phyloP scores from a whole-genome alignment of 2,113 vertebrate species.

The Laticauda laticaudata region DNA sequence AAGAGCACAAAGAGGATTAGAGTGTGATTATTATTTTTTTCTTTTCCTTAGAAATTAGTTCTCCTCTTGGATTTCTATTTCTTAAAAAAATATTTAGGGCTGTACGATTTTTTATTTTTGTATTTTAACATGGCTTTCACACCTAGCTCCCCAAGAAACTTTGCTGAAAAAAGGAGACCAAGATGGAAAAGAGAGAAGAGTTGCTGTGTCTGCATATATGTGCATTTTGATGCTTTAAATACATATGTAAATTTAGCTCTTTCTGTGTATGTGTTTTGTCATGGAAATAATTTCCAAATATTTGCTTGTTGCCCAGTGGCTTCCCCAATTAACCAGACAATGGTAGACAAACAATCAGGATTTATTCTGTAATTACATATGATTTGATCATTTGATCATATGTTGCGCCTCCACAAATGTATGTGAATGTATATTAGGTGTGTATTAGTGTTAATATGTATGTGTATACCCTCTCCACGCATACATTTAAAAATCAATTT shows the following conservation, averaged over 20 bases:
- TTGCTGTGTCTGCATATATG: not conserved
- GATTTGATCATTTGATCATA: not conserved
- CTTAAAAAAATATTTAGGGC: not conserved
- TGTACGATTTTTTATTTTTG: not conserved
- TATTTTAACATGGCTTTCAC: not conserved
- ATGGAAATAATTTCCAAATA: not conserved
- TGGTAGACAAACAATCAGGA: not conserved
- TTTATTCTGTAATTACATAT: not conserved
- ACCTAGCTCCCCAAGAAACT: not conserved
- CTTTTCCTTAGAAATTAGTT: not conserved
- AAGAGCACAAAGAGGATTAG: too few species aligned
- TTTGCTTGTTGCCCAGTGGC: not conserved
- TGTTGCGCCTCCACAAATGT: not conserved
- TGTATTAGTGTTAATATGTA: not conserved
- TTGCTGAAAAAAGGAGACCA: not conserved
- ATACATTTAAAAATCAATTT: not conserved
- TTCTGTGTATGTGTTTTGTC: not conserved
- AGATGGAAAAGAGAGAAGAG: not conserved
- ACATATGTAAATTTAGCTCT: not conserved
- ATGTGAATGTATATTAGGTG: not conserved
- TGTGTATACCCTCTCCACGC: not conserved
- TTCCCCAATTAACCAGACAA: not conserved
- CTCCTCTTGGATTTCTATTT: not conserved
- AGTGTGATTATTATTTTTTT: not conserved
- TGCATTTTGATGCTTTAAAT: not conserved